Evolutionary conservation across 2,113 vertebrate species (phyloP).

Genomic region (Rhinopomastus cyanomelas): DNA sequence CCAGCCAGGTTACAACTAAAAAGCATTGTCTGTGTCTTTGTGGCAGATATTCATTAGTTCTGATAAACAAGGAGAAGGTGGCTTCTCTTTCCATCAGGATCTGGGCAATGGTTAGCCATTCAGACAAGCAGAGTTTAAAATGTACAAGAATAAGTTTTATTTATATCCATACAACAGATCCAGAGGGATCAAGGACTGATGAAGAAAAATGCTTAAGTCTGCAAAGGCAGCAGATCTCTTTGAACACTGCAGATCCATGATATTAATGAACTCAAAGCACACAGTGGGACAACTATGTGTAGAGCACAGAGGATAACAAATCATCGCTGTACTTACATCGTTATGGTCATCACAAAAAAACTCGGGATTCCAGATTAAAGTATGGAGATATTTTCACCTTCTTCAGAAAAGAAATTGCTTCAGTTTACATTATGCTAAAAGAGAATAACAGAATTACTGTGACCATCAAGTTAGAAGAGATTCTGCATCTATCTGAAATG

Average conservation of each 20-base stretch:
- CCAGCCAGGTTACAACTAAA: background rate
- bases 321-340: background rate
- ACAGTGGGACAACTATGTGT: background rate
- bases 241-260: background rate
- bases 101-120: background rate
- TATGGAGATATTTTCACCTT: background rate
- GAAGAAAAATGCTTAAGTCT: background rate
- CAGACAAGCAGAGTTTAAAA: background rate
- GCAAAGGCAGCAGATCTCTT: background rate
- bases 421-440: background rate
- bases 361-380: background rate
- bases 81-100: background rate
- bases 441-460: background rate
- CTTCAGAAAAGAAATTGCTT: background rate
- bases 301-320: background rate
- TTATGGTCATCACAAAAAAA: background rate
- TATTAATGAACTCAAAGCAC: background rate
- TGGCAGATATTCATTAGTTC: background rate
- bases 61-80: background rate
- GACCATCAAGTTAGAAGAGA: background rate
- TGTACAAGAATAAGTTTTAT: background rate
- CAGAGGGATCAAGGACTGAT: background rate
- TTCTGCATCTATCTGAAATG: background rate
- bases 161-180: background rate
- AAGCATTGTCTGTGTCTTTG: background rate